Evolutionary conservation across 2,797 vertebrate species (phyloP), one percentile per base, ranked within the genome.

Genomic region (Sebastes reedi): DNA sequence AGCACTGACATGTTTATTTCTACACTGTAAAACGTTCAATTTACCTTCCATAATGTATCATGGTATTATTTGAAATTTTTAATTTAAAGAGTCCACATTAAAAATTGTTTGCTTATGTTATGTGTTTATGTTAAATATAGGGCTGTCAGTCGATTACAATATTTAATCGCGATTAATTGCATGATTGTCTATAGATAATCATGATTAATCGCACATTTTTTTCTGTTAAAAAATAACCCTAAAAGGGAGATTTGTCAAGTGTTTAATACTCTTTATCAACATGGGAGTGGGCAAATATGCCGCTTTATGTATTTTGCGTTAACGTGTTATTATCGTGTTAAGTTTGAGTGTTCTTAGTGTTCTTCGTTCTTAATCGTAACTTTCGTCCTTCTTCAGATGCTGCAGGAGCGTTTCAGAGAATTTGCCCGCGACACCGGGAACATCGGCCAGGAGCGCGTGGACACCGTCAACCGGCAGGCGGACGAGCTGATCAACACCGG

Each of bases 381-480:
- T 16, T 56, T 8, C 3, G 4, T 30, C 13, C n/a, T 32, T 36
- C 56, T 72, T 7, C 87, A 94, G 93, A 94, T 94, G 93, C 92
- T 99, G 32, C 98, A 99, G 90, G 98, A 99, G 80, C 96, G 98
- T 4, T 99, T 99, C 96, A 95, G 98, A 6, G 98, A 99, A 50
- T 99, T 99, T 7, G 98, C 98, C 29, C 96, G 98, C 0, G 98
- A 99, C 95, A 99, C 98, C 0, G 98, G 98, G 3, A 98, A 97
- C 94, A 99, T 99, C 7, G 98, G 98, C 1, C 98, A 99, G 95
- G 98, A 99, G 87, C 97, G 98, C 0, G 98, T 99, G 55, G 98
- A 99, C 8, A 93, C 92, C 0, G 98, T 99, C 6, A 99, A 99
- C 93, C 96, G 96, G 34, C 97, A 98, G 97, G 98, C 98, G 0